phyloP scores from a whole-genome alignment of 2,888 invertebrate species.

The Altica lythri region DNA sequence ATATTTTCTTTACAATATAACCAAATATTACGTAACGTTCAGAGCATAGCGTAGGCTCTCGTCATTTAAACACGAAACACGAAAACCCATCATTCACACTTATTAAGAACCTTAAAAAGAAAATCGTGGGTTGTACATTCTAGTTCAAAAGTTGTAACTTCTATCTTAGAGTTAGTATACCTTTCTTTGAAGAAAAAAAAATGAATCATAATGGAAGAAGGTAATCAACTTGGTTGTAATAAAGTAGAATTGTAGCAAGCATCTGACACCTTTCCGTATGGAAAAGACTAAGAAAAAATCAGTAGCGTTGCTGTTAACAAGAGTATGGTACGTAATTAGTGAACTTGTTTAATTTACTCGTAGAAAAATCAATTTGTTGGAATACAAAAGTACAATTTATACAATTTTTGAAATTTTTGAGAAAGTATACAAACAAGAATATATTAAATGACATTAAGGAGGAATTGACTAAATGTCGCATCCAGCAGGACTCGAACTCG shows the following conservation, averaged over 20 bases:
- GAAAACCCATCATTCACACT: slow-evolving; percentile 15
- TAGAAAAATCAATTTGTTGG: no score
- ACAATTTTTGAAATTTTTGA: no score
- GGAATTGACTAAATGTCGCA: no score
- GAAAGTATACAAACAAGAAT: no score
- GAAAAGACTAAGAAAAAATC: slow-evolving; percentile 1
- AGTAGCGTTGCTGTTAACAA: slow-evolving; percentile 13
- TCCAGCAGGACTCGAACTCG: no score
- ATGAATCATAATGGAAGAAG: slow-evolving; percentile 19
- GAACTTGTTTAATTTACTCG: no score
- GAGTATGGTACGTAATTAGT: no score
- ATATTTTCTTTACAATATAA: no score
- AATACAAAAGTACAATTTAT: no score
- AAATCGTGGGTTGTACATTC: slow-evolving; percentile 25
- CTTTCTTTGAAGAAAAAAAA: slow-evolving; percentile 17
- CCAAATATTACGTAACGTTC: slow-evolving; percentile 8
- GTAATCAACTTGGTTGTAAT: slow-evolving; percentile 17
- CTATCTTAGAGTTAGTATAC: slow-evolving; percentile 12
- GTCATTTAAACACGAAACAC: slow-evolving; percentile 13
- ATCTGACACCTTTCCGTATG: slow-evolving; percentile 13
- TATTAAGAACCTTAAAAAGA: slow-evolving; percentile 15
- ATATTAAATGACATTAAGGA: no score
- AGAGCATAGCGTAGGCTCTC: slow-evolving; percentile 10
- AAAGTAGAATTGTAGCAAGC: slow-evolving; percentile 16
- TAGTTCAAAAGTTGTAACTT: slow-evolving; percentile 18